These are phyloP conservation scores for Eurytoma adleriae DNA, from an alignment of 2,888 invertebrate genomes.

Conservation along the genomic window DNA sequence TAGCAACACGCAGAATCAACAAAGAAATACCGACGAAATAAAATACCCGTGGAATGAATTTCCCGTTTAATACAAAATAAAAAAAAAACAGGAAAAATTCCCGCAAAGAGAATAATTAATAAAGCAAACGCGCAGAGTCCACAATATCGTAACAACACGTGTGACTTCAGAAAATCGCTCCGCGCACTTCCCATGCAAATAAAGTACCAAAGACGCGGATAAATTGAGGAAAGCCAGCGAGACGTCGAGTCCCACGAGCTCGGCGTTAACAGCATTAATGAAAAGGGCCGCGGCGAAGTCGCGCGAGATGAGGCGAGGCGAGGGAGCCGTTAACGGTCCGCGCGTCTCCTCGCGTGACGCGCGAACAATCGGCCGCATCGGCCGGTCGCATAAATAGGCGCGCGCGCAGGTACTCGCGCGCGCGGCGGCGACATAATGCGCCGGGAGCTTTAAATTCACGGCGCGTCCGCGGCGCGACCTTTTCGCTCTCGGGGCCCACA, in stretches of 20 bases:
- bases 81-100: background rate
- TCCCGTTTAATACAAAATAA: too few relatives aligned
- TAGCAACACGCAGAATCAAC: too few relatives aligned
- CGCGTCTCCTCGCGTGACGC: constrained; percentile 1
- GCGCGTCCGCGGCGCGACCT: constrained; percentile 10
- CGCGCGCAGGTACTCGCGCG: background rate
- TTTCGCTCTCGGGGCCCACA: constrained; percentile 22
- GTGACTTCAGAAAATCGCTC: background rate
- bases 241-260: constrained; percentile 2
- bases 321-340: constrained; percentile 2
- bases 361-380: constrained; percentile 27
- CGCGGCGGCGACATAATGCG: background rate
- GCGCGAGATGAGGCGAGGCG: background rate
- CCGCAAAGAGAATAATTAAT: constrained; percentile 1
- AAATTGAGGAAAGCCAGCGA: background rate
- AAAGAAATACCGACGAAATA: too few relatives aligned
- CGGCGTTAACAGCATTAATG: constrained; percentile 37
- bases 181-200: background rate
- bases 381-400: constrained; percentile 32
- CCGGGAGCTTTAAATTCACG: constrained; percentile 31
- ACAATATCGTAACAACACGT: too few relatives aligned
- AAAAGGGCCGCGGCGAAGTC: constrained; percentile 27
- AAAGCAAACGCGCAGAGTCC: constrained; percentile 3
- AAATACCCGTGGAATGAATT: too few relatives aligned
- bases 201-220: background rate